Evolutionary conservation across 2,113 vertebrate species (phyloP), one percentile per base, ranked within the genome.

Genomic region (Ciconia boyciana): DNA sequence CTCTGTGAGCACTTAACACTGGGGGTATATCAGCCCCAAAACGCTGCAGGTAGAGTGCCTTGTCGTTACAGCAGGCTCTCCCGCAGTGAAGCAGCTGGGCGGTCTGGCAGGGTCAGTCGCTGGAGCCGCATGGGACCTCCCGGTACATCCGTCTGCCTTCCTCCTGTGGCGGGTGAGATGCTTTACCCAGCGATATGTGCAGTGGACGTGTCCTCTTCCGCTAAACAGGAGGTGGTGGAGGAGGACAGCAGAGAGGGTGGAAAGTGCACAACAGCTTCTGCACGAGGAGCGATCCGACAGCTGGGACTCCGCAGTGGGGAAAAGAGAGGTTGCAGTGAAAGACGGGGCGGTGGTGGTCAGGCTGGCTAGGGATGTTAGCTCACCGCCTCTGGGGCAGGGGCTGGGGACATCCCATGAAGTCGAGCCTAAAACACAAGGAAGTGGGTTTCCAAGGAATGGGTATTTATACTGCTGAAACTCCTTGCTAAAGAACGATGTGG

Each of bases 11-110:
- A 1, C 39, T 29, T 24, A 28, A 28, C 22, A 7, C 12, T 6
- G 60, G 4, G 34, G 39, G 39, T 81, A 8, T 24, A 39, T 36
- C 2, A 0, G 5, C 16, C 25, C 46, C 7, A 1, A 16, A 29
- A 24, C 1, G 0, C 70, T 22, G 54, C 7, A 6, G 39, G 28
- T 9, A 14, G 70, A 29, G 15, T 4, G 2, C 18, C 10, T 32
- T 55, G 2, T 6, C 2, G 1, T 7, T 71, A 13, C 29, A 16
- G 28, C 15, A 5, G 39, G 29, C 65, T 62, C 48, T 34, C 16
- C 57, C 4, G 22, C 12, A 4, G 28, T 1, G 26, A 22, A 15
- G 28, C 9, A 0, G 21, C 55, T 19, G 39, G 9, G 34, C 2
- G 3, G 11, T 14, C 41, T 29, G 49, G 41, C 41, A 57, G 68